Conservation (phyloP, 2,888 invertebrate genomes). For the Bibio marci region DNA sequence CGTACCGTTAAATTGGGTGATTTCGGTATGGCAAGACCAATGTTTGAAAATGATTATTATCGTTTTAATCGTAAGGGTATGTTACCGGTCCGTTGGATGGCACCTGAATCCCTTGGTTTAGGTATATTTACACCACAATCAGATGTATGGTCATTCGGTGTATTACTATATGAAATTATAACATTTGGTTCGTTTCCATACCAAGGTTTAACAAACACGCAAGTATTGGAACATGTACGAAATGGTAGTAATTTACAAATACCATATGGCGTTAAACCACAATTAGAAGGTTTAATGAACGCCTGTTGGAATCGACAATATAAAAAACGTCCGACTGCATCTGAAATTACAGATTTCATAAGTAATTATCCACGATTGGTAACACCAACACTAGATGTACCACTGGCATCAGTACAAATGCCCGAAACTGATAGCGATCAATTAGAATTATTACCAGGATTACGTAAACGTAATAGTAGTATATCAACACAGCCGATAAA, state of each 20-base stretch:
- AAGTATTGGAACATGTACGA: slow-evolving; percentile 59
- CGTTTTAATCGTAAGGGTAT: slow-evolving; percentile 73
- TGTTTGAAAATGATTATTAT: slow-evolving; percentile 79
- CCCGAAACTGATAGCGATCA: slow-evolving; percentile 36
- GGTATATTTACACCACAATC: slow-evolving; percentile 75
- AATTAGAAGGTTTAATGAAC: slow-evolving; percentile 64
- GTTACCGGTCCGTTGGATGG: slow-evolving; percentile 87
- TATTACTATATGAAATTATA: slow-evolving; percentile 72
- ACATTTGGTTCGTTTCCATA: slow-evolving; percentile 86
- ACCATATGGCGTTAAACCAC: slow-evolving; percentile 61
- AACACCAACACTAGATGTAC: slow-evolving; percentile 61
- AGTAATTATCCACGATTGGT: slow-evolving; percentile 61
- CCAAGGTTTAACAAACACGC: slow-evolving; percentile 69
- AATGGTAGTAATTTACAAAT: slow-evolving; percentile 53
- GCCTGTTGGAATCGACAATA: slow-evolving; percentile 64
- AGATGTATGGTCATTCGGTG: slow-evolving; percentile 83
- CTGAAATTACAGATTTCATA: slow-evolving; percentile 65
- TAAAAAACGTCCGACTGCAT: slow-evolving; percentile 53
- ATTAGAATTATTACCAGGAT: slow-evolving; percentile 17
- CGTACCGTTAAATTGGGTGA: slow-evolving; percentile 61
- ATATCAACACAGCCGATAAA: background rate
- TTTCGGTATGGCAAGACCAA: slow-evolving; percentile 83
- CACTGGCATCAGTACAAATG: slow-evolving; percentile 53
- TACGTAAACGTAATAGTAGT: slow-evolving; percentile 13
- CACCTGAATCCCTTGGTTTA: slow-evolving; percentile 67